Evolutionary conservation across 2,888 invertebrate genomes (phyloP), one percentile per base, ranked within the genome.

Genomic region (Acrocyrtus sp.): DNA sequence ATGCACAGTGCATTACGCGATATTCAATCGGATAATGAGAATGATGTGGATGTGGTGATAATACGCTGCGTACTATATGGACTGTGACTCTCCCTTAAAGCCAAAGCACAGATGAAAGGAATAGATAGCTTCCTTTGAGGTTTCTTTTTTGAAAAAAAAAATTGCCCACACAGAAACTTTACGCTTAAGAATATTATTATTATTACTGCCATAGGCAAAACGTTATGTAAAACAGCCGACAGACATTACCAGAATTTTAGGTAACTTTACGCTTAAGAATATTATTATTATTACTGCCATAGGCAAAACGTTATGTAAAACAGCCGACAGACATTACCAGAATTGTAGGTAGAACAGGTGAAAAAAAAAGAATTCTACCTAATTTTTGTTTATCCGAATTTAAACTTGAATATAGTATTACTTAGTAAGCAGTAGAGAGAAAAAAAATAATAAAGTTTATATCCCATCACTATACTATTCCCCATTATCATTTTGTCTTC

Each of bases 71-170:
- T 21, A 8, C n/a, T n/a, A n/a, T n/a, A n/a, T n/a, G n/a, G n/a
- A n/a, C n/a, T n/a, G n/a, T n/a, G n/a, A n/a, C n/a, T n/a, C n/a
- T n/a, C n/a, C n/a, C n/a, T n/a, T n/a, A n/a, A n/a, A n/a, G n/a
- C n/a, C 3, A 17, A 47, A 8, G 17, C 17, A 2, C 24, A 72
- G 72, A 72, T 65, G 65, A 53, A 58, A 53, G 72, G 58, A 60
- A 72, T 8, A 72, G 72, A 72, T 72, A 72, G 72, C 72, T 72
- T 72, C 65, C 60, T 65, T 58, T 72, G 39, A 45, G 26, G 19
- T 61, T 34, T 10, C n/a, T n/a, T n/a, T n/a, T n/a, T n/a, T n/a
- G n/a, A n/a, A n/a, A n/a, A n/a, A n/a, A 19, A 61, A 68, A 70
- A 70, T 70, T 70, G 69, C 69, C 62, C 62, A 70, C 69, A 70